These are phyloP conservation scores for Podotricha telesiphe DNA, from an alignment of 2,888 invertebrate species.

Conservation along the genomic window DNA sequence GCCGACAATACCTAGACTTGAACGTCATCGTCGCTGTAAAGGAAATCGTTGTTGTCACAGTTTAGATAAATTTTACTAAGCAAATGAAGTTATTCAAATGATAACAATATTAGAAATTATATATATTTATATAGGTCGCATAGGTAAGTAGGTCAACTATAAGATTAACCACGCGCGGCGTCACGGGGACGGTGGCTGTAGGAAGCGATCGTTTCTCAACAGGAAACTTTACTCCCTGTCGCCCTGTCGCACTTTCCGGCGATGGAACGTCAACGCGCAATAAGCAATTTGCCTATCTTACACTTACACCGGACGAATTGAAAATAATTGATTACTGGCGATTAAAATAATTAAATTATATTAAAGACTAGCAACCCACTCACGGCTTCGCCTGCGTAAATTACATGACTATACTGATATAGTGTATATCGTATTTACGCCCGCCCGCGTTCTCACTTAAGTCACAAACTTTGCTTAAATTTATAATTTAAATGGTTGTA, in stretches of 20 bases:
- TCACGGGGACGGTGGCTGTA: conserved; percentile 34
- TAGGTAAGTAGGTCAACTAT: conserved; percentile 41
- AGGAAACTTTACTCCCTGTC: conserved; percentile 52
- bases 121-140: conserved; percentile 27
- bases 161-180: conserved; percentile 32
- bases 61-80: conserved; percentile 7
- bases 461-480: too few relatives aligned
- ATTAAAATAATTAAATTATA: conserved; percentile 26
- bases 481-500: too few relatives aligned
- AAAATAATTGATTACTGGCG: conserved; percentile 33
- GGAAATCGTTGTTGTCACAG: conserved; percentile 4
- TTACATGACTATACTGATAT: too few relatives aligned
- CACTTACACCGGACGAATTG: conserved; percentile 48
- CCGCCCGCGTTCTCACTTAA: too few relatives aligned
- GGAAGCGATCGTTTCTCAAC: conserved; percentile 41
- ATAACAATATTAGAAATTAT: conserved; percentile 24
- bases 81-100: too few relatives aligned
- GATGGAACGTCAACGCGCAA: conserved; percentile 47
- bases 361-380: background rate
- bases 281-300: conserved; percentile 56
- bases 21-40: background rate
- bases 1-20: background rate
- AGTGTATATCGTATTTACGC: too few relatives aligned
- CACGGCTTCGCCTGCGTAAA: too few relatives aligned
- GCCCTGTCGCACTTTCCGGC: conserved; percentile 51